phyloP scores from a whole-genome alignment of 2,888 invertebrate genomes.

The Clistopyga incitator region DNA sequence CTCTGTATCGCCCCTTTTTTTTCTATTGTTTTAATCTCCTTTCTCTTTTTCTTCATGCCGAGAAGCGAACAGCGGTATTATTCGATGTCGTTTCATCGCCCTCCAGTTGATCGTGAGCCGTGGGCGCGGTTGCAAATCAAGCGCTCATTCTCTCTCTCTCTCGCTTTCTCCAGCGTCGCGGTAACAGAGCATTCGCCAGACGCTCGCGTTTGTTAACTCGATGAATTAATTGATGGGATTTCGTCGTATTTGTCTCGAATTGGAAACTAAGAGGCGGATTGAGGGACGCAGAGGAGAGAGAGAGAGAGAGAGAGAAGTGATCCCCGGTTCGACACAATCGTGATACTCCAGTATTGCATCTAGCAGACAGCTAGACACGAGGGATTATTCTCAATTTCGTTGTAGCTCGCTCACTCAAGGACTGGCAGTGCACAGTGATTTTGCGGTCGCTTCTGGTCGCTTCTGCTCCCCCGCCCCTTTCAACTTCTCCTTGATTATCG shows the following conservation, averaged over 20 bases:
- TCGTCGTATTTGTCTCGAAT: conserved; percentile 47
- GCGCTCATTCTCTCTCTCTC: not conserved
- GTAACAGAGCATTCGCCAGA: conserved; percentile 1
- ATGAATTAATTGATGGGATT: conserved; percentile 59
- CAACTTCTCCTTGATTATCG: conserved; percentile 33
- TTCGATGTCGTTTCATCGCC: conserved; percentile 30
- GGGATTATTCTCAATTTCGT: conserved; percentile 45
- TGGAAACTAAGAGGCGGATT: conserved; percentile 34
- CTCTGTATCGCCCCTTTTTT: conserved; percentile 1
- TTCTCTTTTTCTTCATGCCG: not conserved
- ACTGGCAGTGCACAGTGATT: conserved; percentile 13
- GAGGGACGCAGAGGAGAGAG: not conserved
- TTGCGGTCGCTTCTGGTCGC: not conserved
- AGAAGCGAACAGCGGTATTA: not conserved
- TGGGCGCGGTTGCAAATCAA: conserved; percentile 33
- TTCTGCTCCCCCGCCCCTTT: not conserved
- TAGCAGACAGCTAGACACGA: conserved; percentile 33
- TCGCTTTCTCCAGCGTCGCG: not conserved
- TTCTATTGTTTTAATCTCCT: not conserved
- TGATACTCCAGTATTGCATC: conserved; percentile 8
- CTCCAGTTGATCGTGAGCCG: conserved; percentile 25
- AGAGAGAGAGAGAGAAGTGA: not conserved
- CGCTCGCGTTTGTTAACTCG: conserved; percentile 43
- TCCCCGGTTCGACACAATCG: conserved; percentile 12
- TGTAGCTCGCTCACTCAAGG: conserved; percentile 20